phyloP scores from a whole-genome alignment of 2,888 invertebrate species.

The Eupithecia insigniata region DNA sequence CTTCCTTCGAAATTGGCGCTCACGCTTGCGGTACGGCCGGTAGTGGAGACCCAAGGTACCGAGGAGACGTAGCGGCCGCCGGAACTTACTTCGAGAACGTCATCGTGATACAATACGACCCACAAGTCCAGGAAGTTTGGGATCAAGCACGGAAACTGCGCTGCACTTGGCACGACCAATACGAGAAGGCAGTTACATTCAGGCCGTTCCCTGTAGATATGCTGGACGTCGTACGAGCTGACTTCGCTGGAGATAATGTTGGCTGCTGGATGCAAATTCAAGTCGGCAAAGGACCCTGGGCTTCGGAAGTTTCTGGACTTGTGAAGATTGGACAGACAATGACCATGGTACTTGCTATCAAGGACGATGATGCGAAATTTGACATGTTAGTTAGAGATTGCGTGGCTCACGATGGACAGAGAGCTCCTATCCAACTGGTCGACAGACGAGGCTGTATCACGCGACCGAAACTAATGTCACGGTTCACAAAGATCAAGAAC shows the following conservation, averaged over 20 bases:
- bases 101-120: conserved; percentile 96
- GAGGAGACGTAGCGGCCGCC: conserved; percentile 93
- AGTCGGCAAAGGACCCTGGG: conserved; percentile 97
- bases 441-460: conserved; percentile 97
- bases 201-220: conserved; percentile 97
- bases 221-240: conserved; percentile 96
- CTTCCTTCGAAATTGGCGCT: conserved; percentile 95
- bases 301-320: conserved; percentile 96
- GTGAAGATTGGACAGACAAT: conserved; percentile 98
- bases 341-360: conserved; percentile 98
- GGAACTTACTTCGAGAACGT: conserved; percentile 97
- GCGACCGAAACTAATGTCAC: conserved; percentile 95
- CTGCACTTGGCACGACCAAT: conserved; percentile 98
- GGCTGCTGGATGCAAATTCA: conserved; percentile 99
- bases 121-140: conserved; percentile 97
- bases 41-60: conserved; percentile 96
- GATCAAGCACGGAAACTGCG: conserved; percentile 96
- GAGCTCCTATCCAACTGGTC: conserved; percentile 96
- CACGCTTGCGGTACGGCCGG: conserved; percentile 96
- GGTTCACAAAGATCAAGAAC: conserved; percentile 97
- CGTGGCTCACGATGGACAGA: conserved; percentile 96
- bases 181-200: conserved; percentile 97
- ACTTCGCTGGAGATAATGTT: conserved; percentile 97
- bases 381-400: conserved; percentile 98
- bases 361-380: conserved; percentile 97